Evolutionary conservation across 2,888 invertebrate species (phyloP).

Genomic region (Diaprepes abbreviatus): DNA sequence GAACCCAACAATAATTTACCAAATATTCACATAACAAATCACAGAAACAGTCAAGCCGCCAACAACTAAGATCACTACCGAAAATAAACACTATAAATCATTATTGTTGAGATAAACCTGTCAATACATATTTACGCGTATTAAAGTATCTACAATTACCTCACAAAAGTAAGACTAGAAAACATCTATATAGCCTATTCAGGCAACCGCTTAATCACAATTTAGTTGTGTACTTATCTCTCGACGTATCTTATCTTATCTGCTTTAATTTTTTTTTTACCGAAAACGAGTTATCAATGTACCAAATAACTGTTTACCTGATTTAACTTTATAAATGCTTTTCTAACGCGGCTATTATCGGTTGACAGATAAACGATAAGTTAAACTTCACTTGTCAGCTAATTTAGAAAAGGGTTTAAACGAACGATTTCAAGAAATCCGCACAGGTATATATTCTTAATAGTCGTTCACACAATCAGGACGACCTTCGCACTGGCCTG

Average conservation of each 20-base stretch:
- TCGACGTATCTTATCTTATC: constrained; percentile 35
- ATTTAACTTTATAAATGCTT: too few relatives aligned
- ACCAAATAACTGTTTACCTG: too few relatives aligned
- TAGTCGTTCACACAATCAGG: too few relatives aligned
- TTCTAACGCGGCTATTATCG: too few relatives aligned
- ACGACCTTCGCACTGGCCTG: too few relatives aligned
- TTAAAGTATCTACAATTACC: constrained; percentile 14
- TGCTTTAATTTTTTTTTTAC: not conserved
- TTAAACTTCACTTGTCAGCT: too few relatives aligned
- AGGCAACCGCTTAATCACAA: constrained; percentile 26
- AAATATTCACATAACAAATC: not conserved
- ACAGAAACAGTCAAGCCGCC: not conserved
- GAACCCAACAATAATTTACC: not conserved
- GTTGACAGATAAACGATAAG: too few relatives aligned
- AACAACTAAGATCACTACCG: constrained; percentile 7
- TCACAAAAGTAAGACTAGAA: not conserved
- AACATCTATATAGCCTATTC: constrained; percentile 22
- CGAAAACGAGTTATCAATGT: not conserved
- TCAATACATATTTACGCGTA: constrained; percentile 20
- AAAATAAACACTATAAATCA: constrained; percentile 28
- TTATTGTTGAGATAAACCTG: constrained; percentile 24
- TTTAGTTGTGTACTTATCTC: constrained; percentile 12
- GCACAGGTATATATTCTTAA: too few relatives aligned
- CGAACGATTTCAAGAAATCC: too few relatives aligned
- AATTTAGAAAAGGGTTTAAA: too few relatives aligned